Base-by-base conservation (phyloP, 1,140 invertebrate genomes). In the Aphidius ervi region DNA sequence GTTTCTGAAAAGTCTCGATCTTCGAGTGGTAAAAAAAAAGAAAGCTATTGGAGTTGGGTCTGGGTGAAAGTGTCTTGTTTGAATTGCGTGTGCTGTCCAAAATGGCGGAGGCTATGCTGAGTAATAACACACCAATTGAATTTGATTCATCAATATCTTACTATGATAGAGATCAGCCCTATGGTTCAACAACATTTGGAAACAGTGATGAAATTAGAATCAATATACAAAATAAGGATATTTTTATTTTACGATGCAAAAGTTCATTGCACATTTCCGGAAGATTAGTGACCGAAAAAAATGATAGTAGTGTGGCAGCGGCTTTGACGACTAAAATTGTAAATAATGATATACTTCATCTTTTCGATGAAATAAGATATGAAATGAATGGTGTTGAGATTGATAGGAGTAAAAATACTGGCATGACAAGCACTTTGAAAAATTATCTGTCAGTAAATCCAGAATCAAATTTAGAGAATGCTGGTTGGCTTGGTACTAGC, bases 321-420 rank as follows among this genome's bases (percentile, higher is more conserved):
- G n/a, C n/a, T n/a, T n/a, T 23, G 3, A 23, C 3, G 23, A 23
- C 1, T 2, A 23, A 23, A 4, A 64, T 80, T 41, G 65, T 66
- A 9, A 80, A 77, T 65, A 80, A 78, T 67, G 67, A 63, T 16
- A 61, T 76, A 6, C 63, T 70, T 31, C 70, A 71, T 70, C 61
- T 81, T 6, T 81, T 23, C 3, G 23, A 23, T 23, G 23, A 23
- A 3, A 23, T 23, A 3, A 1, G 23, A 23, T 23, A 23, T 23
- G 1, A 23, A 23, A 1, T 23, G 23, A 23, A 23, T 23, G 23
- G 23, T 1, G 23, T 1, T 23, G 1, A 2, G 23, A 23, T 23
- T 23, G 23, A 23, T 23, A 23, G 3, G 3, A 2, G 1, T 2
- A 23, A 23, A 3, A 23, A 23, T 23, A 3, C 3, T 23, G 23